phyloP scores from a whole-genome alignment of 2,888 invertebrate genomes.

The Xestia xanthographa region DNA sequence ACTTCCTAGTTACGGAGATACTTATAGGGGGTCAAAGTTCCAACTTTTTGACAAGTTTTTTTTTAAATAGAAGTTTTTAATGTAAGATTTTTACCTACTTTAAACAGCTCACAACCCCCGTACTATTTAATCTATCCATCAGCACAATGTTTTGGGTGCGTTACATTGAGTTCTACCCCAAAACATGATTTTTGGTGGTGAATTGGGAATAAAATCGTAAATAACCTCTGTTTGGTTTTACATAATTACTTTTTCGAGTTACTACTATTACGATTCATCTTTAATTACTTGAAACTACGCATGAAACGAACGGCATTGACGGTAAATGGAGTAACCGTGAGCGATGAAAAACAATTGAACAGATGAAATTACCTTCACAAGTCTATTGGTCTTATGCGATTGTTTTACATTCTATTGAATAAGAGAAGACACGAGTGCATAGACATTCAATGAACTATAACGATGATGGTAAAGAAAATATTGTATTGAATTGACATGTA shows the following conservation, averaged over 20 bases:
- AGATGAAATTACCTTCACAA: constrained; percentile 44
- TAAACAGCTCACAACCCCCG: too few species aligned
- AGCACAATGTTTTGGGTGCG: too few species aligned
- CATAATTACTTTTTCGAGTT: not conserved
- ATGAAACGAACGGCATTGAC: constrained; percentile 39
- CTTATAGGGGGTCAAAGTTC: too few species aligned
- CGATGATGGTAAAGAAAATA: not conserved
- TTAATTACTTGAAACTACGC: constrained; percentile 17
- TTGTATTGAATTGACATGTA: not conserved
- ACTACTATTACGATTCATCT: constrained; percentile 9
- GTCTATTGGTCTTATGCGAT: constrained; percentile 18
- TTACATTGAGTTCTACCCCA: too few species aligned
- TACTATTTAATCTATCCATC: too few species aligned
- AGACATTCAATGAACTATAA: not conserved
- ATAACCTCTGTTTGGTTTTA: not conserved
- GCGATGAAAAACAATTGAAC: constrained; percentile 50
- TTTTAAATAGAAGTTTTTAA: too few species aligned
- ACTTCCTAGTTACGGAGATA: too few species aligned
- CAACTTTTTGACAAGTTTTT: too few species aligned
- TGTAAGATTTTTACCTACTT: too few species aligned
- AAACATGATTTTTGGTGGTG: too few species aligned
- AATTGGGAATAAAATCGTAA: not conserved
- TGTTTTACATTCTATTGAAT: constrained; percentile 8
- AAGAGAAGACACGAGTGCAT: constrained; percentile 16
- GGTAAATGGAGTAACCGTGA: constrained; percentile 37